Conservation (phyloP, 2,797 vertebrate genomes). For the Oceanodroma leucorhoa region DNA sequence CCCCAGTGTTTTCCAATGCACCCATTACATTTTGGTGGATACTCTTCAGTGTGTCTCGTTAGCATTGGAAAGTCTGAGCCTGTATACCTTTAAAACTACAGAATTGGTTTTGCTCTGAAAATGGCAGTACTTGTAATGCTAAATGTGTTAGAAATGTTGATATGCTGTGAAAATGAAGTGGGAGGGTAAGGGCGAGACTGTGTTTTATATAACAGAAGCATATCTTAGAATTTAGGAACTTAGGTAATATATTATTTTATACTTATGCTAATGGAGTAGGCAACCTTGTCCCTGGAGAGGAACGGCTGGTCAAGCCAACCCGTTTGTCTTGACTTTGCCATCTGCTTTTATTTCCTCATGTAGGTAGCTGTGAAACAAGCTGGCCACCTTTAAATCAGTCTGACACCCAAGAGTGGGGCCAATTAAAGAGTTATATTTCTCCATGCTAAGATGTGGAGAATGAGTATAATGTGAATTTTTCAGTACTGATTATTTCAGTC, state of each 20-base stretch:
- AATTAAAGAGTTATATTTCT: conserved; percentile 9
- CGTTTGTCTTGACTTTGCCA: conserved; percentile 36
- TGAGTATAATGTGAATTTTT: background rate
- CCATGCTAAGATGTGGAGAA: background rate
- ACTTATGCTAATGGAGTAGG: background rate
- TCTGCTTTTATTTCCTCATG: background rate
- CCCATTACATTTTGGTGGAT: rapidly evolving
- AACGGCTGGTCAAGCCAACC: background rate
- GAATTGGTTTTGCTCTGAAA: conserved; percentile 8
- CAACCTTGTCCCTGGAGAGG: background rate
- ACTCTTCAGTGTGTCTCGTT: background rate
- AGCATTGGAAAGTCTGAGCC: background rate
- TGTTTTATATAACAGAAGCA: background rate
- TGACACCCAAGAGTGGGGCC: background rate
- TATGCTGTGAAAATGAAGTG: background rate
- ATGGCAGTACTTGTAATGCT: background rate
- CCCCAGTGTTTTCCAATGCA: background rate
- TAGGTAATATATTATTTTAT: background rate
- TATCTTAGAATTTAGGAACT: background rate
- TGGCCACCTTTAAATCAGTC: conserved; percentile 10
- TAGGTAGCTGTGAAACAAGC: background rate
- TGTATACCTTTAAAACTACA: background rate
- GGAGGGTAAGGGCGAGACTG: background rate
- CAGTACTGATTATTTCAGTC: background rate
- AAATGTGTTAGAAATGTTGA: background rate